These are phyloP conservation scores for Zaprionus bogoriensis DNA, from an alignment of 2,888 invertebrate species.

Conservation along the genomic window DNA sequence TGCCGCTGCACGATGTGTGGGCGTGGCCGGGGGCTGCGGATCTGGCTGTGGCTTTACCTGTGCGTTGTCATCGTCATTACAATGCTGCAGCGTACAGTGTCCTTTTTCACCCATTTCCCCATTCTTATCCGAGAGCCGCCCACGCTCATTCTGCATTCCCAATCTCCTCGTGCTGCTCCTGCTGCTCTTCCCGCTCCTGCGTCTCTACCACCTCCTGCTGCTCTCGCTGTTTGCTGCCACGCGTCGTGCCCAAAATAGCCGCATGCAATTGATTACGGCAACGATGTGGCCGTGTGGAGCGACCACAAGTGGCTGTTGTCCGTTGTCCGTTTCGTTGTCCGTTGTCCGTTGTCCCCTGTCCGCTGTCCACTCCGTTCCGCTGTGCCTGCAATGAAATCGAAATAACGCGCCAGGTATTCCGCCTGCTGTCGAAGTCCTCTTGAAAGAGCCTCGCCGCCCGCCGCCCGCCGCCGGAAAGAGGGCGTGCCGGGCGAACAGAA, in stretches of 20 bases:
- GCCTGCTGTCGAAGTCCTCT: background rate
- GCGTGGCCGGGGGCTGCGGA: background rate
- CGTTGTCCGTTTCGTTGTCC: background rate
- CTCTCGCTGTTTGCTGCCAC: conserved; percentile 3
- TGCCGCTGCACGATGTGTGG: background rate
- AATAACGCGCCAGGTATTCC: conserved; percentile 56
- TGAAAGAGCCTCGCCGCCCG: no score
- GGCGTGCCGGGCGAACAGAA: background rate
- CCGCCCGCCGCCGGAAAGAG: no score
- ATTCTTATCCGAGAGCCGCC: no score
- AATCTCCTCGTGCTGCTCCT: background rate
- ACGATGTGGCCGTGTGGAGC: conserved; percentile 37
- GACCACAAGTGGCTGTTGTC: conserved; percentile 38
- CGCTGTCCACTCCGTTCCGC: background rate
- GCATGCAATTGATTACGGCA: conserved; percentile 73
- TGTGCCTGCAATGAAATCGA: conserved; percentile 50
- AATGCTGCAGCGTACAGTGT: conserved; percentile 27
- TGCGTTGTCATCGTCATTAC: conserved; percentile 37
- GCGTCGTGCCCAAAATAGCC: conserved; percentile 55
- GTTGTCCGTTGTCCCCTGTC: conserved; percentile 37
- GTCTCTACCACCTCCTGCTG: conserved; percentile 3
- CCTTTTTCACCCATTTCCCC: no score
- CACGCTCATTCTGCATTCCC: background rate
- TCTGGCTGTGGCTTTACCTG: background rate
- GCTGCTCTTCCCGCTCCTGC: background rate